A percentile compares a stretch with the other conserved stretches of the same genome.
These are phyloP conservation scores for Chrysochloris asiatica DNA, from an alignment of 2,113 vertebrate species.

Conservation along the genomic window DNA sequence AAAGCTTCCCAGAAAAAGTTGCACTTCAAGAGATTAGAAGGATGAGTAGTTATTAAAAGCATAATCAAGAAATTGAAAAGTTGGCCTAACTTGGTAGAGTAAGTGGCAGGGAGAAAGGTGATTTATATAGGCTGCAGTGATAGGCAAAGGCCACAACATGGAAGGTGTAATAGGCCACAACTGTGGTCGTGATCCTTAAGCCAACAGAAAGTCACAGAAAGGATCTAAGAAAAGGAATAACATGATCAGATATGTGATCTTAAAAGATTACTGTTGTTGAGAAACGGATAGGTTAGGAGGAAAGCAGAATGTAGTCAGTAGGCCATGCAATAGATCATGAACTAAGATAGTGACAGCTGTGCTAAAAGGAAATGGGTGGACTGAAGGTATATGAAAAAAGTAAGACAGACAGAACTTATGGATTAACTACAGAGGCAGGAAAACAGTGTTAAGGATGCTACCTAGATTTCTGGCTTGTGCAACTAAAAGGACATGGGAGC, in stretches of 20 bases:
- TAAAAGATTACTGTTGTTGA: constrained; percentile 22
- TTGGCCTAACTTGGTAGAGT: background rate
- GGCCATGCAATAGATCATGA: background rate
- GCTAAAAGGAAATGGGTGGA: background rate
- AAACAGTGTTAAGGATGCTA: constrained; percentile 4
- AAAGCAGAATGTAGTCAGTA: background rate
- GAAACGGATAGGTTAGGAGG: background rate
- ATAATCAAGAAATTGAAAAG: background rate
- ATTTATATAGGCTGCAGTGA: background rate
- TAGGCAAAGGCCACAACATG: background rate
- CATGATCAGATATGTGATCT: background rate
- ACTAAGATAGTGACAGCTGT: background rate
- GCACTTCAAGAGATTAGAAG: background rate
- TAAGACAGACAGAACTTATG: constrained; percentile 5
- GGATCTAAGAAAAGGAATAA: background rate
- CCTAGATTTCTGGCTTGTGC: constrained; percentile 2
- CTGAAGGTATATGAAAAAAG: background rate
- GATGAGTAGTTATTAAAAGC: background rate
- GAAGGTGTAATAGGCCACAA: background rate
- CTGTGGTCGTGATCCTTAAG: background rate
- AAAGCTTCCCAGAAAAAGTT: background rate
- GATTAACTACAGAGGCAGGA: background rate
- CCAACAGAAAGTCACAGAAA: constrained; percentile 13
- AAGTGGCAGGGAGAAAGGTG: background rate
- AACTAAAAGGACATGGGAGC: background rate